These are phyloP conservation scores for Tetranychus piercei DNA, from an alignment of 2,888 invertebrate genomes.

Conservation along the genomic window DNA sequence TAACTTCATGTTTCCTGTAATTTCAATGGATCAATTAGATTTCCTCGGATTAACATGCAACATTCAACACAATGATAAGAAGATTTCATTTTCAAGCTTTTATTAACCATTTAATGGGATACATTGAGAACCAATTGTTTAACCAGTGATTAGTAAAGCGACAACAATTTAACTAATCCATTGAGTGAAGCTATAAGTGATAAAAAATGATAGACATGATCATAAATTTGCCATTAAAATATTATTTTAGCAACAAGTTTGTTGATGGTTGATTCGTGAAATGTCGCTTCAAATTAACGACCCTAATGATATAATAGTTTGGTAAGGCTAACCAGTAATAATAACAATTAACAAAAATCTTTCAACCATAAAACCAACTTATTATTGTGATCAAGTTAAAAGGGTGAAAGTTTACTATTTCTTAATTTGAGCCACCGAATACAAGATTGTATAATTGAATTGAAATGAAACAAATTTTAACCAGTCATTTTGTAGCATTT, in stretches of 20 bases:
- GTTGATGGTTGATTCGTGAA: not conserved
- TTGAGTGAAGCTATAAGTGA: not conserved
- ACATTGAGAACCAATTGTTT: not conserved
- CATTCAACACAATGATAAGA: not conserved
- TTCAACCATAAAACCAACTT: not conserved
- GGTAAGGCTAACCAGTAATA: not conserved
- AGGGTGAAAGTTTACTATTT: too few relatives aligned
- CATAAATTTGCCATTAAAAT: not conserved
- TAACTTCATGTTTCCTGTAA: too few relatives aligned
- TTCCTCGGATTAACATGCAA: not conserved
- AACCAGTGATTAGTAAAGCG: not conserved
- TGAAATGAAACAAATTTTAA: too few relatives aligned
- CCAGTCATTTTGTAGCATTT: too few relatives aligned
- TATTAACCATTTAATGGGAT: not conserved
- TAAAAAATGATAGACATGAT: not conserved
- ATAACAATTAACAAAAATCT: not conserved
- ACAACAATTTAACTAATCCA: not conserved
- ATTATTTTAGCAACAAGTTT: not conserved
- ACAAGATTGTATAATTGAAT: too few relatives aligned
- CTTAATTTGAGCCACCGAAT: too few relatives aligned
- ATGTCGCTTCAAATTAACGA: not conserved
- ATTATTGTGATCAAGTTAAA: too few relatives aligned
- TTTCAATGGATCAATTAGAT: not conserved
- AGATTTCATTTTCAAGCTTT: not conserved
- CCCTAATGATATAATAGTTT: not conserved